Evolutionary conservation across 1,140 invertebrate genomes (phyloP), one percentile per base, ranked within the genome.

Genomic region (Hycleus cichorii): DNA sequence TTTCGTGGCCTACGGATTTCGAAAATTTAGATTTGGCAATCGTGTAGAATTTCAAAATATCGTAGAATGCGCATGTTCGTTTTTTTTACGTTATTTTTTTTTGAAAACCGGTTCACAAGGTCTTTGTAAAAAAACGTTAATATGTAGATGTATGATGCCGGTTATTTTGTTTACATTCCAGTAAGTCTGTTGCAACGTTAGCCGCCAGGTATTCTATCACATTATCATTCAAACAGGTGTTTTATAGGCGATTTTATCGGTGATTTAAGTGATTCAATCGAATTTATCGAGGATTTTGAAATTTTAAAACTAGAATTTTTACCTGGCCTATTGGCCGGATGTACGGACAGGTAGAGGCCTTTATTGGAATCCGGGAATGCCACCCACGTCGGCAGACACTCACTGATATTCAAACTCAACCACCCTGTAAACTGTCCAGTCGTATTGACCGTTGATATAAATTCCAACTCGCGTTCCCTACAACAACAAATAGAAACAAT

Each of bases 321-420:
- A 88, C 86, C 83, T 70, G 80, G 80, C 65, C 83, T 82, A 64
- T 82, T 78, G 53, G 79, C 78, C 27, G 81, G 82, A 73, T 89
- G 87, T 1, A 91, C 84, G 0, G 88, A 87, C n/a, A 94, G 78
- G 71, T 91, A 93, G n/a, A 97, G 80, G 45, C 93, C 94, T 53
- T 85, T 82, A 74, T 97, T 96, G n/a, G 84, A 80, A 3, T 82
- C 76, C 0, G 89, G 86, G 62, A 86, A 83, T 10, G 81, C 76
- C 26, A 91, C 80, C 93, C 93, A 96, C 24, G 84, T 79, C 1
- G 80, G 77, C 39, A 92, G 75, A 2, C 89, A 82, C 40, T 74
- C 76, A 0, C 88, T 93, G 3, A 91, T 80, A 69, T 93, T 91
- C 12, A 93, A 69, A 44, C 83, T 81, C 47, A 91, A 66, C 91